Base-by-base conservation (phyloP, 2,888 invertebrate species). In the Acrobasis repandana region DNA sequence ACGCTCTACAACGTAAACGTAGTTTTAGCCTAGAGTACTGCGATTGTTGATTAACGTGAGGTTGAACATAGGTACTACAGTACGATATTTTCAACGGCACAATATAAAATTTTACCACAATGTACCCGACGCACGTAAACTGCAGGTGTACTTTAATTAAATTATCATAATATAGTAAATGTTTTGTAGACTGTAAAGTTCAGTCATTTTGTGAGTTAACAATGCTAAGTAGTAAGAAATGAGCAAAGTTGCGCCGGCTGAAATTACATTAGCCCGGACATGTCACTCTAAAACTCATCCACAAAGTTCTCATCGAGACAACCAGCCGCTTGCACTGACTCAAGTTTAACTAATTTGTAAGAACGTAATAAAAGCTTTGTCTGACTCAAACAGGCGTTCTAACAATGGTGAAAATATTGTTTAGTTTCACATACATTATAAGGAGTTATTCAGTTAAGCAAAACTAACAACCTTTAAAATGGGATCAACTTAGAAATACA, bases 241-340 rank as follows among this genome's bases (percentile, higher is more conserved):
- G 54, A 20, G 38, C 38, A 54, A 54, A 38, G 54, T 54, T 54
- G 14, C 43, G 14, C 43, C 11, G 38, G 54, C 38, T 38, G 38
- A 38, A 54, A 54, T 54, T 54, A 54, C 54, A 54, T 54, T 54
- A 54, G 54, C 54, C 52, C 54, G 54, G 54, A 38, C 54, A 54
- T 54, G 38, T 54, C 54, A 54, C 54, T 54, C 43, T 54, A 38
- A 54, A 54, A 54, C 54, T 54, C 54, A 54, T 54, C 54, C 54
- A 18, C 14, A 20, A 54, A 54, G 18, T 54, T 54, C 14, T 11
- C 54, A 36, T 2, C 54, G 52, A 20, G 54, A 54, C 54, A 54
- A 36, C 38, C 43, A 54, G 54, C 54, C 54, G 18, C 16, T 38
- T 38, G 54, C 54, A 38, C 54, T 54, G 38, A 54, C 38, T 54